A percentile compares a stretch with the other conserved stretches of the same genome.
Conservation (phyloP, 2,888 invertebrate species). For the Danaus chrysippus region DNA sequence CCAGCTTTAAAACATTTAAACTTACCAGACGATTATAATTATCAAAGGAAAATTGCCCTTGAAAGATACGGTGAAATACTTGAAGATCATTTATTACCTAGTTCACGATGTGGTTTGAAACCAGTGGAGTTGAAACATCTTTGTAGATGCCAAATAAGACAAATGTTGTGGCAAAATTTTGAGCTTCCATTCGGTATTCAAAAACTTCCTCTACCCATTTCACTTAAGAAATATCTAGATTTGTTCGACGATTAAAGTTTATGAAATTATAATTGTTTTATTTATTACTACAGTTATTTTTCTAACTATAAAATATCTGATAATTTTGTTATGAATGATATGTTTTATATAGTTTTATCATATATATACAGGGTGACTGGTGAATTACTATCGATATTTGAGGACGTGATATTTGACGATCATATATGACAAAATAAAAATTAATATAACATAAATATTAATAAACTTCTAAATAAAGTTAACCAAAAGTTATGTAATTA, state of each 20-base stretch:
- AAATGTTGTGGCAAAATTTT: constrained; percentile 82
- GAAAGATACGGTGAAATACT: constrained; percentile 74
- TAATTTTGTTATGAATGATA: too few relatives aligned
- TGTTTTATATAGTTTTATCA: too few relatives aligned
- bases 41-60: constrained; percentile 60
- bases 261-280: background rate
- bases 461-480: too few relatives aligned
- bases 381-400: too few relatives aligned
- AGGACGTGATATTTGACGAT: too few relatives aligned
- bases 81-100: constrained; percentile 79
- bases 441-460: too few relatives aligned
- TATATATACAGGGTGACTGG: too few relatives aligned
- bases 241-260: constrained; percentile 81
- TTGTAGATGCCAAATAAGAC: constrained; percentile 84
- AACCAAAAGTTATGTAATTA: too few relatives aligned
- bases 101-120: constrained; percentile 78
- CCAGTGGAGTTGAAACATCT: constrained; percentile 88
- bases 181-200: constrained; percentile 87
- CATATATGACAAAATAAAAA: too few relatives aligned
- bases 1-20: constrained; percentile 51
- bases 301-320: too few relatives aligned
- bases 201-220: constrained; percentile 82
- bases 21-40: constrained; percentile 66
- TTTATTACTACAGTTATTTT: background rate
- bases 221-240: constrained; percentile 85